phyloP scores from a whole-genome alignment of 64 coral and sea anemone species.

The Montipora foliosa region DNA sequence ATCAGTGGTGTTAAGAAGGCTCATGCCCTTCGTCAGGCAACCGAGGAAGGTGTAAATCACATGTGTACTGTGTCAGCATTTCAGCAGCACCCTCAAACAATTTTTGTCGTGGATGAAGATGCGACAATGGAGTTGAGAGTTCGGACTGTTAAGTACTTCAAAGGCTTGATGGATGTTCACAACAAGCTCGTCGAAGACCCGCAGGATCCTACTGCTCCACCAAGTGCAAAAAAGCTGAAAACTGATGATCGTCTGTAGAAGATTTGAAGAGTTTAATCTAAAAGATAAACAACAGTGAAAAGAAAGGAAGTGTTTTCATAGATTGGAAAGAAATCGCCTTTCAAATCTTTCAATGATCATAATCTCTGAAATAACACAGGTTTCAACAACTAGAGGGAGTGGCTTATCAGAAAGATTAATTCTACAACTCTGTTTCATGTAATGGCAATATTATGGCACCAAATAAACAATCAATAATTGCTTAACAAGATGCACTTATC shows the following conservation, averaged over 20 bases:
- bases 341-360: too few relatives aligned
- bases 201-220: slow-evolving; percentile 78
- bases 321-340: too few relatives aligned
- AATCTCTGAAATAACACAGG: too few relatives aligned
- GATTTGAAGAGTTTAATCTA: neutral
- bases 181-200: slow-evolving; percentile 94
- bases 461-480: too few relatives aligned
- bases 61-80: slow-evolving; percentile 98
- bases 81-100: slow-evolving; percentile 91
- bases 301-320: too few relatives aligned
- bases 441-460: too few relatives aligned
- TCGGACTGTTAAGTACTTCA: slow-evolving; percentile 97
- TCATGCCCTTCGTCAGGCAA: slow-evolving; percentile 82
- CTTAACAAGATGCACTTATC: too few relatives aligned
- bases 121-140: slow-evolving; percentile 98
- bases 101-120: slow-evolving; percentile 96
- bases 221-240: slow-evolving; percentile 81
- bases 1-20: slow-evolving; percentile 97
- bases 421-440: too few relatives aligned
- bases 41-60: slow-evolving; percentile 95
- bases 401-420: too few relatives aligned
- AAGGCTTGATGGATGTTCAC: slow-evolving; percentile 97
- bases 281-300: neutral
- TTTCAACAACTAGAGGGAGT: too few relatives aligned
- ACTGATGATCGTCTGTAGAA: neutral